phyloP scores from a whole-genome alignment of 1,140 invertebrate species.

The Cyclina sinensis region DNA sequence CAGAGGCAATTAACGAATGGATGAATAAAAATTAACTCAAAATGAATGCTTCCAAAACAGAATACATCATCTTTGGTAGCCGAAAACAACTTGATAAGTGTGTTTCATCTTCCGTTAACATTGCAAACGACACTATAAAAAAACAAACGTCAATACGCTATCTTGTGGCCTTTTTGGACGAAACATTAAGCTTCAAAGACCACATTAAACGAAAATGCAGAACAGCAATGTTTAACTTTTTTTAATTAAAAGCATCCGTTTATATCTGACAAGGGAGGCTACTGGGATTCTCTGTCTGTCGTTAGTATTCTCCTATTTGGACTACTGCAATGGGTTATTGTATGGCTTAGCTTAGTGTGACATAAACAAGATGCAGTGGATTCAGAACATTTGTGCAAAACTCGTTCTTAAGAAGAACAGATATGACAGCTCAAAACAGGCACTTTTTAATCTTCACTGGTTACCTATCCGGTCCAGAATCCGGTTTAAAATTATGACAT shows the following conservation, averaged over 20 bases:
- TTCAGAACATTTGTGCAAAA: no score
- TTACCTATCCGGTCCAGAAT: no score
- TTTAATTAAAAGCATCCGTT: not conserved
- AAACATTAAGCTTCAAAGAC: not conserved
- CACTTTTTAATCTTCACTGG: no score
- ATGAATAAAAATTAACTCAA: constrained; percentile 38
- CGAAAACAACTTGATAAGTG: not conserved
- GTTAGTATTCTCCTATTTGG: no score
- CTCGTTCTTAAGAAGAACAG: no score
- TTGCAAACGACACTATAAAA: not conserved
- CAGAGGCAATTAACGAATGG: constrained; percentile 29
- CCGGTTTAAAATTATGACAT: no score
- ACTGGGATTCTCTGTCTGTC: no score
- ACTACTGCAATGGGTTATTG: no score
- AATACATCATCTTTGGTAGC: constrained; percentile 18
- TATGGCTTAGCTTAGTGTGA: no score
- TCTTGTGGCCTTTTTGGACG: not conserved
- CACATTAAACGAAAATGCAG: not conserved
- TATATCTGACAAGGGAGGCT: no score
- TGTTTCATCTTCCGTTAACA: not conserved
- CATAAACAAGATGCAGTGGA: no score
- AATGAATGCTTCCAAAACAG: constrained; percentile 58
- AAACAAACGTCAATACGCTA: not conserved
- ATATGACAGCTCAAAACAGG: no score
- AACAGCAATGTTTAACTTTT: not conserved